phyloP scores from a whole-genome alignment of 2,113 vertebrate genomes.

The Suricata suricatta region DNA sequence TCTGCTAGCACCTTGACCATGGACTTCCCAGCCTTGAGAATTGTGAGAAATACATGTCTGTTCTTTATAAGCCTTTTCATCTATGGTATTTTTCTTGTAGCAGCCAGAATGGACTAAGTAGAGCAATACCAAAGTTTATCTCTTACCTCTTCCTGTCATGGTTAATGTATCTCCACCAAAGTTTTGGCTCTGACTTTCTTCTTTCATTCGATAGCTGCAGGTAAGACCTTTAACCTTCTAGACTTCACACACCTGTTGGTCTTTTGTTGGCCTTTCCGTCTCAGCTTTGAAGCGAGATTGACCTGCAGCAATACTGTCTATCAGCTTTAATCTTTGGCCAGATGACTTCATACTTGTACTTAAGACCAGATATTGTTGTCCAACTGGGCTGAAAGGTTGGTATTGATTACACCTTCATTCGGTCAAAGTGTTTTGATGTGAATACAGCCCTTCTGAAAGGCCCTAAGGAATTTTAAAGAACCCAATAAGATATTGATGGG shows the following conservation, averaged over 20 bases:
- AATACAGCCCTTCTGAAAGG: neutral
- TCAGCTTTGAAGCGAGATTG: neutral
- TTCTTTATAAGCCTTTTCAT: neutral
- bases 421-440: neutral
- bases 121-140: neutral
- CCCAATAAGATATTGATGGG: neutral
- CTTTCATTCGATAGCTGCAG: neutral
- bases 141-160: neutral
- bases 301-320: neutral
- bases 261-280: neutral
- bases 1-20: neutral
- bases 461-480: neutral
- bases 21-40: neutral
- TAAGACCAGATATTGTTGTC: neutral
- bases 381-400: neutral
- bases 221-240: neutral
- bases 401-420: neutral
- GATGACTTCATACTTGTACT: neutral
- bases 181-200: neutral
- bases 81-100: neutral
- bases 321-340: neutral
- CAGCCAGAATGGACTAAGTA: neutral
- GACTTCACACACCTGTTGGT: neutral
- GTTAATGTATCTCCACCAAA: neutral
- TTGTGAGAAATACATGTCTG: neutral